Percentiles rank a stretch among this genome's conserved stretches.
phyloP scores from a whole-genome alignment of 1,140 invertebrate genomes.

The Phthorimaea operculella region DNA sequence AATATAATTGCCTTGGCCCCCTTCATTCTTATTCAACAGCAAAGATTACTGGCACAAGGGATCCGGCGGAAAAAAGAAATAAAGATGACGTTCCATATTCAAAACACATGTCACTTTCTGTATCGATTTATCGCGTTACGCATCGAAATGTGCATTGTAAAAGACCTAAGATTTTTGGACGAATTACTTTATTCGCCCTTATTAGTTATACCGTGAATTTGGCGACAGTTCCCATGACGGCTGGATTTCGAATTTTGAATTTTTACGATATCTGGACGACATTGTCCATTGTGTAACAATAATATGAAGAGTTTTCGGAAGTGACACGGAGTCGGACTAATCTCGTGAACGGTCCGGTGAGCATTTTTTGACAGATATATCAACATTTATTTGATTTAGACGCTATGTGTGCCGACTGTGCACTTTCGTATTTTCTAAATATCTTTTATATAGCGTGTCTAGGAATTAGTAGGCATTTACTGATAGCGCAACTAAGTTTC shows the following conservation, averaged over 20 bases:
- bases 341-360: slow-evolving; percentile 28
- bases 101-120: slow-evolving; percentile 59
- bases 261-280: slow-evolving; percentile 39
- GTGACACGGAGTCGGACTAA: slow-evolving; percentile 54
- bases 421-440: no score
- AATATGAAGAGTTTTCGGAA: slow-evolving; percentile 39
- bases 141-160: slow-evolving; percentile 42
- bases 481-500: no score
- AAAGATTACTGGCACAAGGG: not conserved
- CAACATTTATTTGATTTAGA: no score
- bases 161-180: slow-evolving; percentile 19
- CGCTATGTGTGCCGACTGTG: no score
- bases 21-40: slow-evolving; percentile 22
- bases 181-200: slow-evolving; percentile 29
- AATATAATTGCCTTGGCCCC: slow-evolving; percentile 59
- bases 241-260: slow-evolving; percentile 47
- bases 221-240: slow-evolving; percentile 61
- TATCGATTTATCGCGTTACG: slow-evolving; percentile 49
- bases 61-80: slow-evolving; percentile 25
- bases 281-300: slow-evolving; percentile 24
- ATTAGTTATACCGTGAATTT: slow-evolving; percentile 50
- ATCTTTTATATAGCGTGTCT: no score
- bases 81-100: slow-evolving; percentile 51
- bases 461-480: no score
- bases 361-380: slow-evolving; percentile 9